A percentile compares a stretch with the other conserved stretches of the same genome.
Conservation (phyloP, 2,888 invertebrate genomes). For the Arrhopalites spinosus region DNA sequence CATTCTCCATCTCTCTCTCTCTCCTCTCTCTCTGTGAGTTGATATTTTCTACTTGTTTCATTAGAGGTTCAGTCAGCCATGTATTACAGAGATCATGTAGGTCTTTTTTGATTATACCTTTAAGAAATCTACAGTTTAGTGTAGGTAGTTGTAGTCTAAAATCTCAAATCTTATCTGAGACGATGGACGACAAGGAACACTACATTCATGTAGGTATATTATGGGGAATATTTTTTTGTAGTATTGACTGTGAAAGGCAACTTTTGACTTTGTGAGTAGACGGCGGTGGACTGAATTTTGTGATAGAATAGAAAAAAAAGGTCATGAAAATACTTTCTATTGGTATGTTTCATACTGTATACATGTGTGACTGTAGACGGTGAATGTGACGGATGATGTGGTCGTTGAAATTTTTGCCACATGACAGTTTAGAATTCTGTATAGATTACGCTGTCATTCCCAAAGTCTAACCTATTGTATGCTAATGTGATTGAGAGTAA, state of each 20-base stretch:
- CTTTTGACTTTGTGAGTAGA: conserved; percentile 17
- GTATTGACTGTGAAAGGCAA: no score
- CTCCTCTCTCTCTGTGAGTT: background rate
- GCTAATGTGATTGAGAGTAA: conserved; percentile 46
- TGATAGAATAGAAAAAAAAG: background rate
- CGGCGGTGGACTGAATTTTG: background rate
- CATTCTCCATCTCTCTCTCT: background rate
- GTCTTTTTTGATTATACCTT: no score
- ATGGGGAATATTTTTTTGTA: no score
- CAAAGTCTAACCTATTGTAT: conserved; percentile 44
- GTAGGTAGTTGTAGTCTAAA: no score
- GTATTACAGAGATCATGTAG: no score
- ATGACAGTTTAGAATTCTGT: conserved; percentile 38
- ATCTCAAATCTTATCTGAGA: no score
- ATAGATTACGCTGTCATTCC: conserved; percentile 33
- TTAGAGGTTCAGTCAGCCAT: no score
- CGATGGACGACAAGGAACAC: no score
- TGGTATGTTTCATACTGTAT: background rate
- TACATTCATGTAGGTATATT: background rate
- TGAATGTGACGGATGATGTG: conserved; percentile 42
- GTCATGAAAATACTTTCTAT: conserved; percentile 24
- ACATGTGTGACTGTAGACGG: background rate
- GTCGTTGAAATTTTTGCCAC: conserved; percentile 43
- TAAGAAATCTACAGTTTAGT: no score
- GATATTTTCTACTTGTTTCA: background rate